A percentile compares a stretch with the other conserved stretches of the same genome.
phyloP scores from a whole-genome alignment of 2,113 vertebrate genomes.

The Chaetops frenatus region DNA sequence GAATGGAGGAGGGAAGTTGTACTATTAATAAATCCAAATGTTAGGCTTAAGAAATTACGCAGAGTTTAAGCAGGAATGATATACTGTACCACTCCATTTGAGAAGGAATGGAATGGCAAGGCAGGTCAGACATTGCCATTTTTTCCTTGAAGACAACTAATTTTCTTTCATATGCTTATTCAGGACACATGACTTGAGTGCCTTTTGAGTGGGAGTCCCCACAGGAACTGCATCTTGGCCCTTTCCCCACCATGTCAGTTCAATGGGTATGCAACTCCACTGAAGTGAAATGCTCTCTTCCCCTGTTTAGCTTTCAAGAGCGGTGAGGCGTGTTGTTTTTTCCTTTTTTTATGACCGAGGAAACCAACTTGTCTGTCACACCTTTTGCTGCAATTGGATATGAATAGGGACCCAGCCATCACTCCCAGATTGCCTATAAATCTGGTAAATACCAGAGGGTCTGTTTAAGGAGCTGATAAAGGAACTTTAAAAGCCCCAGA shows the following conservation, averaged over 20 bases:
- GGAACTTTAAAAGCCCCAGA: neutral
- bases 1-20: neutral
- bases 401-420: neutral
- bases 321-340: neutral
- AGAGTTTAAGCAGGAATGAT: neutral
- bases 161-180: neutral
- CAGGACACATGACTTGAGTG: neutral
- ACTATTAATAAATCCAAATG: conserved; percentile 23
- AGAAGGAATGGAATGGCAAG: neutral
- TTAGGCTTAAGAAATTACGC: neutral
- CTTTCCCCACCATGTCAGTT: neutral
- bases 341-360: neutral
- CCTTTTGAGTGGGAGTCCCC: neutral
- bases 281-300: neutral
- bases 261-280: neutral
- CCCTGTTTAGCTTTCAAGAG: neutral
- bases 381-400: neutral
- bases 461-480: neutral
- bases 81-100: neutral
- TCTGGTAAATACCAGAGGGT: neutral
- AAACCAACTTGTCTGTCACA: neutral
- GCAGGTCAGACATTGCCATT: neutral
- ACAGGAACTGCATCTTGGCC: neutral
- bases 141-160: neutral
- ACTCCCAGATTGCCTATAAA: neutral